A percentile compares a stretch with the other conserved stretches of the same genome.
Conservation (phyloP, 2,113 vertebrate species). For the Illadopsis cleaveri region DNA sequence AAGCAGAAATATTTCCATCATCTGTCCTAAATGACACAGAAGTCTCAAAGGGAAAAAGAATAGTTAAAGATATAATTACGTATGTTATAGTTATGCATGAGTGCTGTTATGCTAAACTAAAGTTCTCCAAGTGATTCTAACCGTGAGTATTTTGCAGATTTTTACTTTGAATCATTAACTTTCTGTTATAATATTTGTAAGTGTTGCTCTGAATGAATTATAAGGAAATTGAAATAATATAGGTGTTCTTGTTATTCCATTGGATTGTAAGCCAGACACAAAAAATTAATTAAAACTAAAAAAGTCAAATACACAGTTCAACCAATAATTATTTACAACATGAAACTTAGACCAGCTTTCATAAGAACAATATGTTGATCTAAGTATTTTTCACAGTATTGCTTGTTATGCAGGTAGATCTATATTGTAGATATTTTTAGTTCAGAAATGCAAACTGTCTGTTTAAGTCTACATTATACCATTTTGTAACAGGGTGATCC, state of each 20-base stretch:
- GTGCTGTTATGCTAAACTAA: not conserved
- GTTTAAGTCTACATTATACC: not conserved
- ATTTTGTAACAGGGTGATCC: constrained; percentile 65
- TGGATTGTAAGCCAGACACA: not conserved
- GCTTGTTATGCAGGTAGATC: not conserved
- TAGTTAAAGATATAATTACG: not conserved
- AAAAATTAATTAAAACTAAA: not conserved
- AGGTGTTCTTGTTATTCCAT: not conserved
- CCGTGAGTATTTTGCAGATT: not conserved
- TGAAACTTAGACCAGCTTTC: not conserved
- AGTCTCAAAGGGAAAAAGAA: not conserved
- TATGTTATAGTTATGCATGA: not conserved
- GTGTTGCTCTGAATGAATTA: not conserved
- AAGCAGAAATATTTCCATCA: not conserved
- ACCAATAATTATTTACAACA: not conserved
- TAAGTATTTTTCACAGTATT: not conserved
- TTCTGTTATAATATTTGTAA: not conserved
- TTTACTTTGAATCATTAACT: not conserved
- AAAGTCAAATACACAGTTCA: not conserved
- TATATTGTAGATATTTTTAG: not conserved
- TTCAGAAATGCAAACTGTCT: not conserved
- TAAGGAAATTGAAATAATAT: not conserved
- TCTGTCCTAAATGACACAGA: not conserved
- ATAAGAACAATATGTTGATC: not conserved
- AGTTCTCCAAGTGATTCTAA: not conserved